Conservation (phyloP, 2,888 invertebrate species). For the Hydriomena furcata region DNA sequence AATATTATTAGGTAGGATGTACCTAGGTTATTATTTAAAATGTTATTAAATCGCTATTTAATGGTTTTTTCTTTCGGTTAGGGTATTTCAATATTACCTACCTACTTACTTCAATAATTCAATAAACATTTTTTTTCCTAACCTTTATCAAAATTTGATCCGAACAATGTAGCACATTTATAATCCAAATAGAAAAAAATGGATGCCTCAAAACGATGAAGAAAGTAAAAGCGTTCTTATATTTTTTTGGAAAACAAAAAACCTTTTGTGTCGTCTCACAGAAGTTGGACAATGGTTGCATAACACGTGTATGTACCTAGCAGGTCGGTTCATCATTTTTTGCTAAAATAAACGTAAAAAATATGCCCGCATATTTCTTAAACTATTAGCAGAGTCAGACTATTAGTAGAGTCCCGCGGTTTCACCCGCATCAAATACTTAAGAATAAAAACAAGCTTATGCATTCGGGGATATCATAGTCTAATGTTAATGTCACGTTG, state of each 20-base stretch:
- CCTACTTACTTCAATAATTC: no score
- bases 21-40: no score
- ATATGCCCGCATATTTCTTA: slow-evolving; percentile 19
- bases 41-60: no score
- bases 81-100: no score
- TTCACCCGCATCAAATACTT: no score
- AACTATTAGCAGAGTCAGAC: no score
- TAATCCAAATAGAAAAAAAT: slow-evolving; percentile 12
- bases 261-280: slow-evolving; percentile 52
- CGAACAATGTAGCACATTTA: slow-evolving; percentile 4
- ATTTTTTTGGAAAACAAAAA: slow-evolving; percentile 52
- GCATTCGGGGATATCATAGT: no score
- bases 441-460: no score
- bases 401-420: no score
- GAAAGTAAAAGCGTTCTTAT: slow-evolving; percentile 75
- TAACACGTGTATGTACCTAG: slow-evolving; percentile 57
- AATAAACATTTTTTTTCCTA: neutral
- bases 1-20: no score
- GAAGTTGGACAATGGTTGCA: slow-evolving; percentile 55
- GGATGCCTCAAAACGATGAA: slow-evolving; percentile 37
- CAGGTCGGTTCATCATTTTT: slow-evolving; percentile 43
- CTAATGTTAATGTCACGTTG: no score
- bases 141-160: neutral
- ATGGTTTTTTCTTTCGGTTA: no score
- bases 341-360: slow-evolving; percentile 1